Percentiles rank a stretch among this genome's conserved stretches.
These are phyloP conservation scores for Andrena chrysosceles DNA, from an alignment of 2,888 invertebrate species.

Conservation along the genomic window DNA sequence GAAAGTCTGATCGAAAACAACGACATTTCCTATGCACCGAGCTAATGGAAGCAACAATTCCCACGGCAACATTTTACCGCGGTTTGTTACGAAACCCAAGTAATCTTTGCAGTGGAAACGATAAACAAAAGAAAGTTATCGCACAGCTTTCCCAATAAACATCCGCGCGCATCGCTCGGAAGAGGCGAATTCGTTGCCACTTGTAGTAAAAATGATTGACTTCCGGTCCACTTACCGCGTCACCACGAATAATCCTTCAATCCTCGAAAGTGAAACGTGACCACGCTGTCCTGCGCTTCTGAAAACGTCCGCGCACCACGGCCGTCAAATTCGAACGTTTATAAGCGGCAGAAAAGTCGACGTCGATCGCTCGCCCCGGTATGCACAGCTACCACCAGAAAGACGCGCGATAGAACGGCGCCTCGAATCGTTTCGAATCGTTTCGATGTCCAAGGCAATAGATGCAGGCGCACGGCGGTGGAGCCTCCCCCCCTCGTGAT, in stretches of 20 bases:
- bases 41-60: neutral
- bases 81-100: neutral
- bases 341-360: neutral
- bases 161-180: neutral
- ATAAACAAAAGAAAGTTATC: neutral
- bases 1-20: neutral
- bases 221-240: slow-evolving; percentile 50
- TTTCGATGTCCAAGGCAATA: neutral
- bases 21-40: neutral
- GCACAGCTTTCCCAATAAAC: neutral
- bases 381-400: neutral
- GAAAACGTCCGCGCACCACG: neutral
- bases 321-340: neutral
- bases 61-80: neutral
- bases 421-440: neutral
- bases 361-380: slow-evolving; percentile 2
- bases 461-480: too few species aligned
- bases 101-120: neutral
- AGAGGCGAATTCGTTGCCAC: slow-evolving; percentile 14
- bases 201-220: neutral
- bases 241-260: slow-evolving; percentile 12
- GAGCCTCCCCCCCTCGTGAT: too few species aligned
- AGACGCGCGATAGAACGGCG: neutral
- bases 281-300: neutral
- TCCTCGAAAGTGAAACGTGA: slow-evolving; percentile 15